phyloP scores from a whole-genome alignment of 1,140 invertebrate genomes.

The Bilobella aurantiaca region DNA sequence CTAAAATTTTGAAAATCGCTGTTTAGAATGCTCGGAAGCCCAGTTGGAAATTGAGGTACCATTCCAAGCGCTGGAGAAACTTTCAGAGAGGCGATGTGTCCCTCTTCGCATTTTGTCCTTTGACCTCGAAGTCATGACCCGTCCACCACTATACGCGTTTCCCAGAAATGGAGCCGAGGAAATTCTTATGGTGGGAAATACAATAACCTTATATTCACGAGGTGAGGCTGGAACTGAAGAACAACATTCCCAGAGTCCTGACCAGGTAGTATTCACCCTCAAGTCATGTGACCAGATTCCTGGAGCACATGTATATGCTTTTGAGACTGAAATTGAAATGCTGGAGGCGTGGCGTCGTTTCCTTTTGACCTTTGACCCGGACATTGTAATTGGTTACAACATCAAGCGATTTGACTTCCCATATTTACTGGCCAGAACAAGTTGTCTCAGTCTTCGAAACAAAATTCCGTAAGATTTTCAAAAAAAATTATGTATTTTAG shows the following conservation, averaged over 20 bases:
- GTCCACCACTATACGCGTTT: background rate
- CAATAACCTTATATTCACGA: background rate
- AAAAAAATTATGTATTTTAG: too few species aligned
- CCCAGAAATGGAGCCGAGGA: conserved; percentile 9
- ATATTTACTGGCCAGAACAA: conserved; percentile 22
- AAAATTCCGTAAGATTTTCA: conserved; percentile 17
- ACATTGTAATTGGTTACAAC: conserved; percentile 30
- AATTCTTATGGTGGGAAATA: background rate
- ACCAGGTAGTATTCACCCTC: too few species aligned
- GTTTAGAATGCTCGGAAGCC: conserved; percentile 14
- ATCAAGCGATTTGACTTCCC: conserved; percentile 32
- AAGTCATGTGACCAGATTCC: conserved; percentile 17
- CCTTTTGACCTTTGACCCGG: conserved; percentile 23
- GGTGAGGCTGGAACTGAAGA: background rate
- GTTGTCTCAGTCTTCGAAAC: background rate
- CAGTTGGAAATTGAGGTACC: conserved; percentile 27
- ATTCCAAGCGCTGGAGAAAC: conserved; percentile 1
- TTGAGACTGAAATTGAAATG: conserved; percentile 20
- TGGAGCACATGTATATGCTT: conserved; percentile 18
- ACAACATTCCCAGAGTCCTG: too few species aligned
- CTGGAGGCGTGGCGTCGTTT: conserved; percentile 20
- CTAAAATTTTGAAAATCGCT: too few species aligned
- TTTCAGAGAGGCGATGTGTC: too few species aligned
- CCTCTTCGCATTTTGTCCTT: conserved; percentile 26
- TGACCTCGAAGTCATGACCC: conserved; percentile 24